Evolutionary conservation across 2,797 vertebrate genomes (phyloP), one percentile per base, ranked within the genome.

Genomic region (Acanthopagrus latus): DNA sequence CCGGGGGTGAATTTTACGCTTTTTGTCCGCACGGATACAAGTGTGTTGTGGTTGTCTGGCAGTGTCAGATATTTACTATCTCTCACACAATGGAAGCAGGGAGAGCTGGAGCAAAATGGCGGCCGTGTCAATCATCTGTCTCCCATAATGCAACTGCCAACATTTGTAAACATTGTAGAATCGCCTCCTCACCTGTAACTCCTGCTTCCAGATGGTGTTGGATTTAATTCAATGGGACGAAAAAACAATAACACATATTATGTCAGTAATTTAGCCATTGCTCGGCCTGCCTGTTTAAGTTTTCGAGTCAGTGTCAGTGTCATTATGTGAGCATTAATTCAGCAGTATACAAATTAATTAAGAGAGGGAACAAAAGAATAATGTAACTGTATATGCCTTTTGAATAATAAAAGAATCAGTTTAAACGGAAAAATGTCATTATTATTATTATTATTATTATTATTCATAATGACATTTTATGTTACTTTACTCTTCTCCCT

Each of bases 21-120:
- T 89, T 94, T 86, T 79, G 78, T 47, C 75, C 85, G 84, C 83
- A 18, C n/a, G 71, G 81, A 84, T 75, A 76, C 80, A 82, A 86
- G 92, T 87, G 91, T 93, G 94, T 95, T 93, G 91, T 91, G 93
- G 87, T 93, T 89, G 91, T 93, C 82, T 92, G 76, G 91, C 93
- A 86, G 89, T 86, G 90, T 94, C 93, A 91, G 94, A 91, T 96
- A 92, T 96, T 96, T 96, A 95, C 95, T 92, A 95, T 95, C 92
- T 91, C 93, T 89, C 92, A 93, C 94, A 96, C 95, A 96, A 96
- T 96, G 95, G 94, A 91, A 92, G 91, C 91, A 20, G 84, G 77
- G 89, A 56, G 87, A 86, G 88, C 88, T 83, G 86, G 76, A 87
- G 88, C 92, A 96, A 96, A 95, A 96, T 96, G 95, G 95, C 95